Evolutionary conservation across 2,888 invertebrate genomes (phyloP).

Genomic region (Heteromyza rotundicornis): DNA sequence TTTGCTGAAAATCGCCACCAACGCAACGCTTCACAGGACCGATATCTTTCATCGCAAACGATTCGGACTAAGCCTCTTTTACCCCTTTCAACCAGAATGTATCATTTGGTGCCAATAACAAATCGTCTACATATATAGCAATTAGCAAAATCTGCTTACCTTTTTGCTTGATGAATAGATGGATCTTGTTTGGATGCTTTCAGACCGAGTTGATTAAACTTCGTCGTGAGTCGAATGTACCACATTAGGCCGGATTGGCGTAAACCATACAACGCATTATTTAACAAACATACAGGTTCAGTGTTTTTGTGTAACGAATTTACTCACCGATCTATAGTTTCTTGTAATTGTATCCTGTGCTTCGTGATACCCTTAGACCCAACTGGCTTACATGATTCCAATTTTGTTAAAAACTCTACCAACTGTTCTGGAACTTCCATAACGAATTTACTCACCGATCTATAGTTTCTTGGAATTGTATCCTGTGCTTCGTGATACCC

Average conservation of each 20-base stretch:
- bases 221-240: constrained; percentile 17
- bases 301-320: not conserved
- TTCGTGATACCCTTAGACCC: not conserved
- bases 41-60: constrained; percentile 33
- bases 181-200: constrained; percentile 27
- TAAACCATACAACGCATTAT: not conserved
- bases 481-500: not conserved
- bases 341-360: not conserved
- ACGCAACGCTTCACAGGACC: constrained; percentile 29
- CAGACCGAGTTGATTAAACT: constrained; percentile 25
- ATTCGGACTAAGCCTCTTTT: constrained; percentile 20
- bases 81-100: constrained; percentile 17
- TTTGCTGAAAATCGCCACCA: constrained; percentile 28
- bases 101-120: constrained; percentile 31
- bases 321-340: not conserved
- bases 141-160: constrained; percentile 24
- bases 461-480: not conserved
- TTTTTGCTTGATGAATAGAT: constrained; percentile 26
- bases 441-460: not conserved
- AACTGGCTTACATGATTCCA: not conserved
- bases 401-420: not conserved
- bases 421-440: constrained; percentile 6
- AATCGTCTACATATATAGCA: constrained; percentile 31
- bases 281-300: not conserved
- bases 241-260: constrained; percentile 7